Base-by-base conservation (phyloP, 2,113 vertebrate species). In the Ranitomeya imitator region DNA sequence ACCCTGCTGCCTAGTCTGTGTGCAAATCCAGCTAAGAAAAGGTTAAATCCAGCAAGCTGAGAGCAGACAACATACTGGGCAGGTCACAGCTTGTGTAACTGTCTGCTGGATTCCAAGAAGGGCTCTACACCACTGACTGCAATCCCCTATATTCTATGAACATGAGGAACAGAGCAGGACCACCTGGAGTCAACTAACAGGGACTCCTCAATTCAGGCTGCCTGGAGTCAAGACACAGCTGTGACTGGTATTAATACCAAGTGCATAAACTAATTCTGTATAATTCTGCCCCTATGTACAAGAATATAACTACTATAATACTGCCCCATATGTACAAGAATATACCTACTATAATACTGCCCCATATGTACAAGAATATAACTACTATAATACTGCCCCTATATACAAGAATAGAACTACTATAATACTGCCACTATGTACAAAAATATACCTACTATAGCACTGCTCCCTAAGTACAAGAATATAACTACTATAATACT, bases 1-100 rank as follows among this genome's bases (percentile, higher is more conserved):
- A 76, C 45, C 73, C 37, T 52, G 8, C 37, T 37, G 15, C 9
- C 0, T 18, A 52, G 54, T 79, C 6, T 57, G 21, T 76, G 37
- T 55, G 21, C 0, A 23, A 55, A 73, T 23, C 65, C 55, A 69
- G 26, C 60, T 21, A 21, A n/a, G 45, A 65, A 61, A 18, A 51
- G 60, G 82, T 60, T 63, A 67, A 85, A 23, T 61, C 15, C 60
- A 51, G 6, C 60, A 60, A 51, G 74, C 60, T 15, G 63, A 45
- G 74, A 86, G 59, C 57, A 78, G 71, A 78, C 85, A 63, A 60
- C 26, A 54, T 37, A 78, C 21, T 52, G 55, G 85, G 57, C 85
- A 86, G 54, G 85, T 76, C 57, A 60, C 23, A 74, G 74, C 85
- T 86, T 86, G 85, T 37, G 23, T 52, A 14, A 76, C 63, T 31